These are phyloP conservation scores for Betta splendens DNA, from an alignment of 2,797 vertebrate genomes.

Conservation along the genomic window DNA sequence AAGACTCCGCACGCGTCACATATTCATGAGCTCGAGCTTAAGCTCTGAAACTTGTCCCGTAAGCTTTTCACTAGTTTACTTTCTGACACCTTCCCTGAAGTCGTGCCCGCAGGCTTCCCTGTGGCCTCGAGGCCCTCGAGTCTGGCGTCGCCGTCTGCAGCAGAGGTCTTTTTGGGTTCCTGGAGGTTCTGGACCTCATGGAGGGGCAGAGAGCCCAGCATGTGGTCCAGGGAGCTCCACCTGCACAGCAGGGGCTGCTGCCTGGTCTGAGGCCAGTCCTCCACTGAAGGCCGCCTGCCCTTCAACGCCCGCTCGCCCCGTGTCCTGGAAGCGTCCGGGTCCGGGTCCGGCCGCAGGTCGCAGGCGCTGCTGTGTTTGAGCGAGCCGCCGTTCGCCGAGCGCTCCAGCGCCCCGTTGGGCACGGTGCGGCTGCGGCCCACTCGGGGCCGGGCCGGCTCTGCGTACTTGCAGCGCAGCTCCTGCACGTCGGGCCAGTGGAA, in stretches of 20 bases:
- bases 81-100: conserved; percentile 66
- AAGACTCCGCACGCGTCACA: too few species aligned
- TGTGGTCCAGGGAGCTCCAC: conserved; percentile 71
- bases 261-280: conserved; percentile 46
- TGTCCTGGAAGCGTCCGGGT: conserved; percentile 35
- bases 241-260: conserved; percentile 62
- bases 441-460: conserved; percentile 15
- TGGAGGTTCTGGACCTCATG: conserved; percentile 68
- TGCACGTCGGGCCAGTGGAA: conserved; percentile 92
- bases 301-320: conserved; percentile 2
- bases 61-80: conserved; percentile 88
- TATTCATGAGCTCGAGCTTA: conserved; percentile 75
- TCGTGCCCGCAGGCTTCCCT: conserved; percentile 26
- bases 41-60: conserved; percentile 91
- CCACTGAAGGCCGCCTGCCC: conserved; percentile 16
- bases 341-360: conserved; percentile 41
- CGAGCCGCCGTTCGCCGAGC: conserved; percentile 40
- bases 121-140: conserved; percentile 38
- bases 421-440: conserved; percentile 77
- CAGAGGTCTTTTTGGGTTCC: conserved; percentile 54
- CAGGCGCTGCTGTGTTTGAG: conserved; percentile 45
- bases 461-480: conserved; percentile 88
- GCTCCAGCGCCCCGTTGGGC: conserved; percentile 75
- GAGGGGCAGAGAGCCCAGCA: conserved; percentile 52
- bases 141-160: conserved; percentile 44